phyloP scores from a whole-genome alignment of 2,797 vertebrate genomes.

The Pitangus sulphuratus region DNA sequence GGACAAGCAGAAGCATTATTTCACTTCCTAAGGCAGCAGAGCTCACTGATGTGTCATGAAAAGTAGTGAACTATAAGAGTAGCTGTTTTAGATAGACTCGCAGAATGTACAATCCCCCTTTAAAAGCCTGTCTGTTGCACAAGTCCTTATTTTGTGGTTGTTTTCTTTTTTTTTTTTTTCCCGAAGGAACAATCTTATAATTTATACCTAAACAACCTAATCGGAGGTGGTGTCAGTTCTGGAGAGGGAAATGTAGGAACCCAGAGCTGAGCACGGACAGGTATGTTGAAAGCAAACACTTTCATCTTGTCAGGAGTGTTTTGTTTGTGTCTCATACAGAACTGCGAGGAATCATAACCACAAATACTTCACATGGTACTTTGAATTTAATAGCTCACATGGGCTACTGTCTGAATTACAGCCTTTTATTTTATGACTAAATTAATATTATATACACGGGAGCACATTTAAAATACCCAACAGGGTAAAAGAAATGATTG shows the following conservation, averaged over 20 bases:
- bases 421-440: slow-evolving; percentile 72
- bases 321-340: slow-evolving; percentile 43
- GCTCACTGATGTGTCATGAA: background rate
- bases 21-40: background rate
- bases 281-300: background rate
- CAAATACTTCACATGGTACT: slow-evolving; percentile 40
- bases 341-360: background rate
- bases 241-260: background rate
- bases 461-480: slow-evolving; percentile 73
- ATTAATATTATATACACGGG: slow-evolving; percentile 74
- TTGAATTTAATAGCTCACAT: slow-evolving; percentile 67
- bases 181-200: background rate
- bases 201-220: background rate
- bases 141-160: background rate
- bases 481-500: slow-evolving; percentile 65
- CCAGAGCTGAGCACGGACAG: background rate
- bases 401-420: slow-evolving; percentile 63
- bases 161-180: background rate
- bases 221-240: background rate
- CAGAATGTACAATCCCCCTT: background rate
- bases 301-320: slow-evolving; percentile 17
- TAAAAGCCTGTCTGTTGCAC: background rate
- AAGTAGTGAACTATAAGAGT: background rate
- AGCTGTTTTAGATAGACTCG: background rate
- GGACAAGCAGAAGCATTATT: background rate